These are phyloP conservation scores for Schizaphis graminum DNA, from an alignment of 2,888 invertebrate genomes.

Conservation along the genomic window DNA sequence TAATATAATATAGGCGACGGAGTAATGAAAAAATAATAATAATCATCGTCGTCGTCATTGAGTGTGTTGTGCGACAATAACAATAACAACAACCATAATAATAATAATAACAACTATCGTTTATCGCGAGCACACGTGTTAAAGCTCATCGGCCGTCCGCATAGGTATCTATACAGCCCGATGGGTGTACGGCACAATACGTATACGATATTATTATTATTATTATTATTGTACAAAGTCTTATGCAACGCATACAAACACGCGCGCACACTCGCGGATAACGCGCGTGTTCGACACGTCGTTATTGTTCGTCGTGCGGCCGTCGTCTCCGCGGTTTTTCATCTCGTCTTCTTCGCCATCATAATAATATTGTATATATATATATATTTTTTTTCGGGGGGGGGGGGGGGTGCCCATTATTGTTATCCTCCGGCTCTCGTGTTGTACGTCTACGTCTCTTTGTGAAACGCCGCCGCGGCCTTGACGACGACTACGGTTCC, in stretches of 20 bases:
- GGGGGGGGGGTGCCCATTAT: not conserved
- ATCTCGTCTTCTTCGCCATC: not conserved
- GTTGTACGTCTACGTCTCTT: not conserved
- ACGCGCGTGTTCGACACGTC: not conserved
- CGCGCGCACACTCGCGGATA: not conserved
- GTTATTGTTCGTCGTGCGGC: conserved; percentile 12
- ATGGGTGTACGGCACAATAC: not conserved
- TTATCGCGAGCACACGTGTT: not conserved
- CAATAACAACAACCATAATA: not conserved
- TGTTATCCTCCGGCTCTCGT: not conserved
- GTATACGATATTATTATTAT: not conserved
- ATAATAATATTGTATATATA: not conserved
- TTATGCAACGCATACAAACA: not conserved
- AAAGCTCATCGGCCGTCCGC: not conserved
- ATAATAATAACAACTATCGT: conserved; percentile 1
- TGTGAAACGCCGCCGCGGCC: not conserved
- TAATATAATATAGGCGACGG: not conserved
- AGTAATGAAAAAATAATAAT: not conserved
- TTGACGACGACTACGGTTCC: not conserved
- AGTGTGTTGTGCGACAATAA: not conserved
- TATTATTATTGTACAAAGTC: not conserved
- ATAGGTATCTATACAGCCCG: not conserved
- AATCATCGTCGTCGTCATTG: not conserved
- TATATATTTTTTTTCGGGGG: not conserved
- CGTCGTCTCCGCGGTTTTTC: not conserved